These are phyloP conservation scores for Trichechus manatus DNA, from an alignment of 2,113 vertebrate species.

Conservation along the genomic window DNA sequence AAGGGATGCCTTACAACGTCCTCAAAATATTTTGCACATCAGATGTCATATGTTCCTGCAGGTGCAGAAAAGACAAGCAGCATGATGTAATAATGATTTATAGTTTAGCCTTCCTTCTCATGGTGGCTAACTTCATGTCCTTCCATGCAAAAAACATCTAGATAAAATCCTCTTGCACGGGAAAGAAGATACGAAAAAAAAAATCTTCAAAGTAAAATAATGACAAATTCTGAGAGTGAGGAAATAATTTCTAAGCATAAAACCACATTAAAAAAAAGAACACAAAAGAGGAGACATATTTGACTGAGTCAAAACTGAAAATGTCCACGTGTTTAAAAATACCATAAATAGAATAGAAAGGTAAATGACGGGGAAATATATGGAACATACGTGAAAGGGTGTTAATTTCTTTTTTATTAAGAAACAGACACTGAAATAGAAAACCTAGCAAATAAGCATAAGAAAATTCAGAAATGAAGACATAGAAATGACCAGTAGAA, in stretches of 20 bases:
- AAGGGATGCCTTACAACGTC: background rate
- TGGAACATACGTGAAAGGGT: background rate
- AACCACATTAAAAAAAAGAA: background rate
- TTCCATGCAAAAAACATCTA: slow-evolving; percentile 29
- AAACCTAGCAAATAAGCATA: background rate
- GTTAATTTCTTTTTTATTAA: background rate
- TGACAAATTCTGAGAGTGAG: background rate
- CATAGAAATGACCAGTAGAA: background rate
- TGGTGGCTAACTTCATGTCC: background rate
- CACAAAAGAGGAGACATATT: background rate
- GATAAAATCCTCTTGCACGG: background rate
- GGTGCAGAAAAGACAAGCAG: slow-evolving; percentile 1
- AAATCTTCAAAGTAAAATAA: slow-evolving; percentile 9
- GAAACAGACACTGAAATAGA: background rate
- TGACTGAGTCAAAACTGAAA: background rate
- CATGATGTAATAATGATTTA: slow-evolving; percentile 32
- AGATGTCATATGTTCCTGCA: background rate
- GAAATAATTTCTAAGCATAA: background rate
- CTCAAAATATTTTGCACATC: background rate
- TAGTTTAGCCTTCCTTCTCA: slow-evolving; percentile 22
- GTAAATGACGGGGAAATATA: background rate
- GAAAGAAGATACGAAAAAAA: background rate
- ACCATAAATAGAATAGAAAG: background rate
- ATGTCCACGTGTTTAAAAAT: background rate
- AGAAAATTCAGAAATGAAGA: background rate